Evolutionary conservation across 1,140 invertebrate genomes (phyloP).

Genomic region (Hycleus cichorii): DNA sequence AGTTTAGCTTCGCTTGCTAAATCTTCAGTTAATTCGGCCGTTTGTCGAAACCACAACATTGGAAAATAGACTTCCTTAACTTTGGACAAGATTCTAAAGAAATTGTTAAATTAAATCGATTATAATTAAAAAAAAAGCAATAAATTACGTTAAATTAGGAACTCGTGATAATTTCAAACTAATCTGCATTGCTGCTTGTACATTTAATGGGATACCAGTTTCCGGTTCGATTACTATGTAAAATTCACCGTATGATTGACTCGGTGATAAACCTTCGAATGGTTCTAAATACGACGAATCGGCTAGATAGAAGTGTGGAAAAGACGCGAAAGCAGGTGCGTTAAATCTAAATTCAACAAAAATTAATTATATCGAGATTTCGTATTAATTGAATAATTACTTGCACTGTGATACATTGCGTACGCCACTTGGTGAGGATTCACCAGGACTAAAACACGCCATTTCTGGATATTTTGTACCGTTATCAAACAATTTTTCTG

Average conservation of each 20-base stretch:
- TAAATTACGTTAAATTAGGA: slow-evolving; percentile 42
- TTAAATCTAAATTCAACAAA: slow-evolving; percentile 46
- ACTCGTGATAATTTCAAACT: slow-evolving; percentile 60
- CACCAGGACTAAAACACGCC: slow-evolving; percentile 46
- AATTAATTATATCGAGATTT: too few species aligned
- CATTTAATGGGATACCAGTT: slow-evolving; percentile 60
- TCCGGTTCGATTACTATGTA: slow-evolving; percentile 63
- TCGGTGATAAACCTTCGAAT: slow-evolving; percentile 64
- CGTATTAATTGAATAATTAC: slow-evolving; percentile 9
- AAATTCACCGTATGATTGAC: slow-evolving; percentile 60
- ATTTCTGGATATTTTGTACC: slow-evolving; percentile 54
- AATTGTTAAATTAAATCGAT: not conserved
- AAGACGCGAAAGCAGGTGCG: slow-evolving; percentile 73
- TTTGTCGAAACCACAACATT: slow-evolving; percentile 69
- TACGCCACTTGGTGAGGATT: slow-evolving; percentile 47
- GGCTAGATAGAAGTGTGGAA: slow-evolving; percentile 80
- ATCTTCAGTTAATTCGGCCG: slow-evolving; percentile 51
- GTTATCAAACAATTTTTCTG: slow-evolving; percentile 58
- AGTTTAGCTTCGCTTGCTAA: slow-evolving; percentile 50
- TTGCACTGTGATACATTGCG: slow-evolving; percentile 61
- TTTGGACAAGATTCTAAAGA: slow-evolving; percentile 48
- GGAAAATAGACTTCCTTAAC: slow-evolving; percentile 55
- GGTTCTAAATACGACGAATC: slow-evolving; percentile 56
- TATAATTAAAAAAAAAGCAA: slow-evolving; percentile 3
- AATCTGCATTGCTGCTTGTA: slow-evolving; percentile 63